Percentiles rank a stretch among this genome's conserved stretches.
phyloP scores from a whole-genome alignment of 2,888 invertebrate species.

The Timema cristinae region DNA sequence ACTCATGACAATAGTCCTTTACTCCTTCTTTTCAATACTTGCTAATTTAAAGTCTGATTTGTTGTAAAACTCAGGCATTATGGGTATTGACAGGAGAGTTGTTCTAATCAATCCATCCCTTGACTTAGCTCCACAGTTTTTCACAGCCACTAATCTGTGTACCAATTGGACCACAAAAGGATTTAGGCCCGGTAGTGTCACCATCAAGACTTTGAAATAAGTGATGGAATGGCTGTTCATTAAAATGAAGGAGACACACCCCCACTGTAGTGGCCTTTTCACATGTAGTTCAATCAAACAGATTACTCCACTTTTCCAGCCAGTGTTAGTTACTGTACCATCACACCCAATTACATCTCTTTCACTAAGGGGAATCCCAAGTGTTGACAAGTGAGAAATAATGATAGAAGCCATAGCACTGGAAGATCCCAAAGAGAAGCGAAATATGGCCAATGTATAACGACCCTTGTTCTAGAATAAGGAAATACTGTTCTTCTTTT shows the following conservation, averaged over 20 bases:
- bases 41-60: constrained; percentile 9
- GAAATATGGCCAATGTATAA: constrained; percentile 7
- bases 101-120: background rate
- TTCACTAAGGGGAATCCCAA: constrained; percentile 20
- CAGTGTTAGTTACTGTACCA: constrained; percentile 28
- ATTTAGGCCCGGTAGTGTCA: constrained; percentile 27
- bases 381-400: background rate
- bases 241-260: constrained; percentile 23
- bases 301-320: constrained; percentile 26
- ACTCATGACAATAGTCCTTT: too few species aligned
- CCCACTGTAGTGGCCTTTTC: constrained; percentile 27
- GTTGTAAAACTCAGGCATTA: background rate
- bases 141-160: constrained; percentile 24
- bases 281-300: constrained; percentile 23
- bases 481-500: background rate
- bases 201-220: constrained; percentile 23
- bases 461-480: constrained; percentile 8
- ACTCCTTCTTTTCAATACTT: too few species aligned
- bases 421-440: constrained; percentile 2
- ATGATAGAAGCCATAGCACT: background rate
- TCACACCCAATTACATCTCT: constrained; percentile 28
- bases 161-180: constrained; percentile 27
- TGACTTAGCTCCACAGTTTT: constrained; percentile 11
- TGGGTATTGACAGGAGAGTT: background rate
- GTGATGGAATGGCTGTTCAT: constrained; percentile 25